Evolutionary conservation across 2,888 invertebrate species (phyloP), one percentile per base, ranked within the genome.

Genomic region (Sphaerophoria rueppellii): DNA sequence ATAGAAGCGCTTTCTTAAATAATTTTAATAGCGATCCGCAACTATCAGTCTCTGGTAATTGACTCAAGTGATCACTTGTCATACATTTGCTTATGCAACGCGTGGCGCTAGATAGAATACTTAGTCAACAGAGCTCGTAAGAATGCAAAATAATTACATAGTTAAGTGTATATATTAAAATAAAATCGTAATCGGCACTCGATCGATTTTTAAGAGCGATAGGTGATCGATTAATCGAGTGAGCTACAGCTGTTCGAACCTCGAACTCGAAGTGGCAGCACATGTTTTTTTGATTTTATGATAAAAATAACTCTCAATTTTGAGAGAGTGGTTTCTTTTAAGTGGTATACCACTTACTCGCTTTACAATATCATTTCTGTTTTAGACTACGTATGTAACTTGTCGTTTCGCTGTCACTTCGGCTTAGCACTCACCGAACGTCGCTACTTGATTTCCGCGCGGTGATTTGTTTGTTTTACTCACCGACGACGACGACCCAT

Each of bases 301-400:
- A 63, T 43, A 67, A 67, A 54, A 67, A 54, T 54, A 67, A 67
- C 52, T 67, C 67, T 32, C 40, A 24, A 37, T 16, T 48, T 6
- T 3, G 16, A 60, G 60, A 58, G 40, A 16, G n/a, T 6, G 34
- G 2, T 24, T 24, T 24, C 24, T 24, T 24, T 24, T 24, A 24
- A 24, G 24, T 24, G 24, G 24, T 24, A 24, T 24, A 24, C 24
- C 24, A 24, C 32, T 34, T n/a, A 7, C 34, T 32, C 12, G 35
- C 35, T 3, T 7, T n/a, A 40, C 40, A 40, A n/a, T 43, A 24
- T 52, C 11, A 4, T 65, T 65, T 46, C 3, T 11, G 16, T 40
- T 52, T 67, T 4, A 32, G 40, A 40, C 32, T 16, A 54, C 24
- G 40, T 40, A 32, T 24, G 37, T 11, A 24, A 37, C 14, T 43